Evolutionary conservation across 2,113 vertebrate genomes (phyloP).

Genomic region (Antennarius striatus): DNA sequence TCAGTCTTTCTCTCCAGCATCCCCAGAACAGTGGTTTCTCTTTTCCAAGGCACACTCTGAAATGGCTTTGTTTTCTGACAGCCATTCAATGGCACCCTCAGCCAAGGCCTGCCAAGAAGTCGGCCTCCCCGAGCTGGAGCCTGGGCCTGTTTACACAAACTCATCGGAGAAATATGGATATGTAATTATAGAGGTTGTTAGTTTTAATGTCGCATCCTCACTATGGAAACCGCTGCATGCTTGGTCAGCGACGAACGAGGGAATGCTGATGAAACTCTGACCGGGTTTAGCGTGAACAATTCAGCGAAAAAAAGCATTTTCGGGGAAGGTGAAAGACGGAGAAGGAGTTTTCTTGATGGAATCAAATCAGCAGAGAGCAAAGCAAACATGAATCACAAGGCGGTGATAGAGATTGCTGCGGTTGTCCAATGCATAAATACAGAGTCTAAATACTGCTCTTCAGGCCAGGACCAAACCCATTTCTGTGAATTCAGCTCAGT

Average conservation of each 20-base stretch:
- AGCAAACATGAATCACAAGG: constrained; percentile 76
- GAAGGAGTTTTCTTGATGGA: constrained; percentile 54
- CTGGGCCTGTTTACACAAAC: constrained; percentile 75
- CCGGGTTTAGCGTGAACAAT: constrained; percentile 59
- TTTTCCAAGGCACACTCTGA: constrained; percentile 72
- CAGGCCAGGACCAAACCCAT: constrained; percentile 66
- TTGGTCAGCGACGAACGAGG: constrained; percentile 63
- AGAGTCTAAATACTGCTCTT: constrained; percentile 72
- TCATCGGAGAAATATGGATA: constrained; percentile 77
- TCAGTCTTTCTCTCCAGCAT: constrained; percentile 44
- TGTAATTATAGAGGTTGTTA: constrained; percentile 77
- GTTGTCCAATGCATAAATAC: constrained; percentile 72
- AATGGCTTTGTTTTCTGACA: constrained; percentile 77
- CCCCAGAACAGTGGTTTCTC: constrained; percentile 69
- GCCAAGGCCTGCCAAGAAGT: constrained; percentile 69
- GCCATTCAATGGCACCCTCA: constrained; percentile 72
- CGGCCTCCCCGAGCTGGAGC: constrained; percentile 68
- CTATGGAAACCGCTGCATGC: constrained; percentile 72
- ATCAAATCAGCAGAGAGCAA: constrained; percentile 63
- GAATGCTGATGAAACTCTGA: constrained; percentile 60
- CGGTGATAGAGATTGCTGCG: constrained; percentile 73
- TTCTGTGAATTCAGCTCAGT: constrained; percentile 74
- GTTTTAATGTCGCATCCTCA: constrained; percentile 74
- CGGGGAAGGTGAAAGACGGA: background rate
- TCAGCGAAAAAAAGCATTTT: constrained; percentile 40